Evolutionary conservation across 2,113 vertebrate genomes (phyloP), one percentile per base, ranked within the genome.

Genomic region (Hippocampus mohnikei): DNA sequence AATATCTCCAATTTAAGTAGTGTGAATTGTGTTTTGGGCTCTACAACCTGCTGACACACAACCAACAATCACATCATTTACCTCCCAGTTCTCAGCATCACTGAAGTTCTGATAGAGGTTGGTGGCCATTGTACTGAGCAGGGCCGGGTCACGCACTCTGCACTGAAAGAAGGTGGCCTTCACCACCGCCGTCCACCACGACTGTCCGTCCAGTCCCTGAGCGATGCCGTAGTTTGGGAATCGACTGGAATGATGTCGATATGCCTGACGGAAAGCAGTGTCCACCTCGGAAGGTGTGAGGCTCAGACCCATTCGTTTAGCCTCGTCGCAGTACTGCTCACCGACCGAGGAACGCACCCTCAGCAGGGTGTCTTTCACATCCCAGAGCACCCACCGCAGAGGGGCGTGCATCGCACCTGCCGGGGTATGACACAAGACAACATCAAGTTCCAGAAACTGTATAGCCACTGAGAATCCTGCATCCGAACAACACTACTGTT

Each of bases 351-450:
- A 70, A 42, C 94, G 93, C 73, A 96, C 90, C 74, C 91, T 94
- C 66, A 99, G 84, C 64, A 99, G 85, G 0, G 97, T 98, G 87
- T 97, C 95, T 69, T 94, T 96, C 76, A 96, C 93, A 0, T 98
- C 97, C 97, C 97, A 99, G 0, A 97, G 93, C 40, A 99, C 83
- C 66, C 96, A 93, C 18, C 88, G 91, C 18, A 95, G 87, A 48
- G 87, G 66, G 78, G 67, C 71, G 27, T 59, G 68, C 72, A 92
- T 94, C 3, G 37, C 82, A 76, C 82, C 88, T 85, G 58, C 37
- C 64, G 21, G 61, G 59, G 18, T 0, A 64, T 42, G n/a, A 72
- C 23, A 44, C 3, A 8, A 64, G 25, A 74, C 10, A 42, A 2
- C 7, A n/a, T 64, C 1, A 59, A 18, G 13, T 46, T 65, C 27